These are phyloP conservation scores for Rhyacophila evoluta DNA, from an alignment of 2,888 invertebrate genomes.

Conservation along the genomic window DNA sequence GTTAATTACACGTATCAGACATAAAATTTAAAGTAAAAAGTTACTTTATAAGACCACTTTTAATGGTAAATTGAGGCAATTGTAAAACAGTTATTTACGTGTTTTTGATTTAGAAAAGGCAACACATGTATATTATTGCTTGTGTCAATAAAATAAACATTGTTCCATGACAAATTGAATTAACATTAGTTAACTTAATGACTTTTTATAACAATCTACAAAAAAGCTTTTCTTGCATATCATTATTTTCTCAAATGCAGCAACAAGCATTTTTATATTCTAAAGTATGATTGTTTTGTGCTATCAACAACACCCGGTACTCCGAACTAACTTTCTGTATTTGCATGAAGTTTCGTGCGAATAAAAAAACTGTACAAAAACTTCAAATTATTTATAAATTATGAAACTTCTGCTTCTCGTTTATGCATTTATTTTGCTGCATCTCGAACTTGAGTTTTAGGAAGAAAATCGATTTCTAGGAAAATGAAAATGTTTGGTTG, in stretches of 20 bases:
- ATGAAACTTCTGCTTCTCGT: neutral
- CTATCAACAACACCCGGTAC: neutral
- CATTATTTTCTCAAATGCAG: slow-evolving; percentile 1
- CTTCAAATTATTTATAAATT: slow-evolving; percentile 10
- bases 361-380: neutral
- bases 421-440: neutral
- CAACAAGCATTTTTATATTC: neutral
- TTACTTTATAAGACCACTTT: no score
- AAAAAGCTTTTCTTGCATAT: neutral
- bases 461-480: neutral
- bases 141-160: no score
- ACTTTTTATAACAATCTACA: no score
- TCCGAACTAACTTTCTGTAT: neutral
- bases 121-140: no score
- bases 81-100: no score
- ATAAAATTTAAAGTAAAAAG: no score
- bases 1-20: no score
- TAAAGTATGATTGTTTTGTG: neutral
- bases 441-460: neutral
- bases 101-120: no score
- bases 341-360: slow-evolving; percentile 6
- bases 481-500: neutral
- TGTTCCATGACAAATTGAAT: no score
- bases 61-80: no score
- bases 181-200: no score